Conservation (phyloP, 2,797 vertebrate species). For the Bradypodion pumilum region DNA sequence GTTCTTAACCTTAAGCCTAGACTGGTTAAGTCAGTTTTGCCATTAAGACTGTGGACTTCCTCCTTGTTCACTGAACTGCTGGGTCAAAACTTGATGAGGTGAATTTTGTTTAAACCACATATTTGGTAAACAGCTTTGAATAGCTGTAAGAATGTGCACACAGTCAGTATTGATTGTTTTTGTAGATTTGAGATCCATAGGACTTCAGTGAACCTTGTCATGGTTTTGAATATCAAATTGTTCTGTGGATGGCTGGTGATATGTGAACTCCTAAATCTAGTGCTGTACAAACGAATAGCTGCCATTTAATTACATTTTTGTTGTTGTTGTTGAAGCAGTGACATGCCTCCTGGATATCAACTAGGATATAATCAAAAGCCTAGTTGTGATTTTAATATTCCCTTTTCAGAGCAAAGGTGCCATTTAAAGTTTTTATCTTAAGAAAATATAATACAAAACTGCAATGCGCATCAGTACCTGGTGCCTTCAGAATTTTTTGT, state of each 20-base stretch:
- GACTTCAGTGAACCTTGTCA: conserved; percentile 70
- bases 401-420: conserved; percentile 65
- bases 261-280: conserved; percentile 69
- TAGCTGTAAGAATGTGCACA: conserved; percentile 70
- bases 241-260: conserved; percentile 75
- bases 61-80: conserved; percentile 83
- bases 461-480: conserved; percentile 69
- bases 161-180: conserved; percentile 66
- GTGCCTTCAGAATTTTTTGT: conserved; percentile 73
- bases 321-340: conserved; percentile 69
- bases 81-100: conserved; percentile 83
- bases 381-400: conserved; percentile 72
- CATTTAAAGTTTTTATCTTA: conserved; percentile 53
- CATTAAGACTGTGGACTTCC: conserved; percentile 89
- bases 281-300: conserved; percentile 73
- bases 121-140: conserved; percentile 71
- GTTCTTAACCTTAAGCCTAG: conserved; percentile 87
- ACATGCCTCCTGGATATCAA: conserved; percentile 71
- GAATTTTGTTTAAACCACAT: conserved; percentile 79
- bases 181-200: conserved; percentile 65
- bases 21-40: conserved; percentile 87
- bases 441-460: conserved; percentile 40
- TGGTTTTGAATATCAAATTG: conserved; percentile 75
- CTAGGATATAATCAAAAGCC: conserved; percentile 70
- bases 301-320: conserved; percentile 64